Conservation (phyloP, 2,888 invertebrate species). For the Phytoseiulus persimilis region DNA sequence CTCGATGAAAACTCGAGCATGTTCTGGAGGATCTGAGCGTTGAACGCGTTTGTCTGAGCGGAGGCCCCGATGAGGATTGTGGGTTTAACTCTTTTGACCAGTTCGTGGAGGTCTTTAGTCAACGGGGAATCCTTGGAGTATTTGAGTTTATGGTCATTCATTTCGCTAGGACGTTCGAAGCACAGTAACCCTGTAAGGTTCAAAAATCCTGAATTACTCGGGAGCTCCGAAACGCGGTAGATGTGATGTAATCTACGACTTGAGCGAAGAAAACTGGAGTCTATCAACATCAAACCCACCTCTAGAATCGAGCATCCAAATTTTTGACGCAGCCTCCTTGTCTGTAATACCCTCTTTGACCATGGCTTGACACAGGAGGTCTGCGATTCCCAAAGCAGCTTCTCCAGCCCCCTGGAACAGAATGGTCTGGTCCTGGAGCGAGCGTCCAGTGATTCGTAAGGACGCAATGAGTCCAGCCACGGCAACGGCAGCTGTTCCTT, state of each 20-base stretch:
- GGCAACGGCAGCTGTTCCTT: slow-evolving; percentile 88
- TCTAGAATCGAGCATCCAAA: slow-evolving; percentile 93
- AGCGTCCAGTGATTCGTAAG: slow-evolving; percentile 69
- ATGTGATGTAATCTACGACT: too few relatives aligned
- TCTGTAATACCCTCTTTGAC: slow-evolving; percentile 67
- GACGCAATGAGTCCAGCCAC: slow-evolving; percentile 86
- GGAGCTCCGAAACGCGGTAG: not conserved
- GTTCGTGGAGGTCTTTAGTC: slow-evolving; percentile 68
- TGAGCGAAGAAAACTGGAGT: too few relatives aligned
- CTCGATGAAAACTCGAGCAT: slow-evolving; percentile 75
- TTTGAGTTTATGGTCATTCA: slow-evolving; percentile 63
- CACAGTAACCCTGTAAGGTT: not conserved
- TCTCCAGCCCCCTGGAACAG: slow-evolving; percentile 96
- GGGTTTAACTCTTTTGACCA: slow-evolving; percentile 71
- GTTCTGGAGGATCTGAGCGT: slow-evolving; percentile 67
- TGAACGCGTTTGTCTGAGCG: slow-evolving; percentile 89
- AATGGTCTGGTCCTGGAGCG: slow-evolving; percentile 71
- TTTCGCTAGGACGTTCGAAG: slow-evolving; percentile 59
- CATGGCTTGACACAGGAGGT: slow-evolving; percentile 86
- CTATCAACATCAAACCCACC: too few relatives aligned
- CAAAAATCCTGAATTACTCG: not conserved
- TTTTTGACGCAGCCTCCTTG: slow-evolving; percentile 66
- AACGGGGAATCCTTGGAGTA: slow-evolving; percentile 73
- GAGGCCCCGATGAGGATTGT: slow-evolving; percentile 88
- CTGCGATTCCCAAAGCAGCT: slow-evolving; percentile 88